Conservation (phyloP, 2,797 vertebrate species). For the Sparidentex hasta region DNA sequence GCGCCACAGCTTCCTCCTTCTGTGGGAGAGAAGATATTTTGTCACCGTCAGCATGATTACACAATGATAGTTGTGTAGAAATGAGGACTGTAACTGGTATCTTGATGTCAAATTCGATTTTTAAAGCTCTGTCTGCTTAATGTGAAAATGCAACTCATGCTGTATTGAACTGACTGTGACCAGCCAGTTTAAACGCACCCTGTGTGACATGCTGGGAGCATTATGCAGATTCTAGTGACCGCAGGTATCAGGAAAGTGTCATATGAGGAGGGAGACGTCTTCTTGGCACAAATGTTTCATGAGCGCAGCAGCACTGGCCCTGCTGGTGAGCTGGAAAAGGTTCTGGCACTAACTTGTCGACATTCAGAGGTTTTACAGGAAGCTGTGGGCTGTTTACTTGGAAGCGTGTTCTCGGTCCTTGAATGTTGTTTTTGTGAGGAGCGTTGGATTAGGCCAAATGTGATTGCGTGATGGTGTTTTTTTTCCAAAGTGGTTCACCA, state of each 20-base stretch:
- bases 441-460: slow-evolving; percentile 11
- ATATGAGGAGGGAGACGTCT: neutral
- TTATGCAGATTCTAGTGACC: neutral
- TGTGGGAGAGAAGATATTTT: neutral
- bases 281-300: neutral
- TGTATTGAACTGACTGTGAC: neutral
- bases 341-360: neutral
- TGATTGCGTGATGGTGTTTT: neutral
- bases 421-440: neutral
- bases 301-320: neutral
- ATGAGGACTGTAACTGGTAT: neutral
- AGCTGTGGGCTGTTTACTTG: slow-evolving; percentile 27
- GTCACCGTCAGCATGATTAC: neutral
- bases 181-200: neutral
- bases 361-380: slow-evolving; percentile 7
- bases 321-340: neutral
- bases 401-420: slow-evolving; percentile 10
- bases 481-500: slow-evolving; percentile 25
- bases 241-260: neutral
- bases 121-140: neutral
- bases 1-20: neutral
- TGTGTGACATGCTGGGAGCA: neutral
- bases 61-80: neutral
- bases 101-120: neutral
- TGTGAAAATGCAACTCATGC: neutral